Percentiles rank a stretch among this genome's conserved stretches.
phyloP scores from a whole-genome alignment of 2,797 vertebrate species.

The Anguilla megastoma region DNA sequence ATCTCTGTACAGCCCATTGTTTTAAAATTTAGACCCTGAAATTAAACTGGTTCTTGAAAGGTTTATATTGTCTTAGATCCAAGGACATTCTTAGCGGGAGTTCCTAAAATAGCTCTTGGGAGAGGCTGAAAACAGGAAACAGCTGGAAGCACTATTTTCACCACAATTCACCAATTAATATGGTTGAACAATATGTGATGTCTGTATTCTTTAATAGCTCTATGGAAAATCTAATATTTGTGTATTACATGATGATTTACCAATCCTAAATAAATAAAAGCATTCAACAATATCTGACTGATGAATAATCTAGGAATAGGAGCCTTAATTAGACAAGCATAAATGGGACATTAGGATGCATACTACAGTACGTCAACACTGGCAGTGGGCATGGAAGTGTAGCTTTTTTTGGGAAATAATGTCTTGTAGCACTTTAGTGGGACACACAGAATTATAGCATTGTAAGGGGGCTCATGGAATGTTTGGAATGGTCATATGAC shows the following conservation, averaged over 20 bases:
- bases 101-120: neutral
- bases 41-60: neutral
- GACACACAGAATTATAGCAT: too few species aligned
- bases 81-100: neutral
- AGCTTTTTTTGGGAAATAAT: too few species aligned
- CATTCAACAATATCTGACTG: neutral
- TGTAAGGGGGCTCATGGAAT: neutral
- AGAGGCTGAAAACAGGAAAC: neutral
- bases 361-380: neutral
- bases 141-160: slow-evolving; percentile 1
- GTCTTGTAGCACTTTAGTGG: neutral
- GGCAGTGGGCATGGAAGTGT: neutral
- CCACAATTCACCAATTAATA: neutral
- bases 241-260: neutral
- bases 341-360: neutral
- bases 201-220: slow-evolving; percentile 1
- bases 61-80: neutral
- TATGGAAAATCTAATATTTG: neutral
- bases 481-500: neutral
- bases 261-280: neutral
- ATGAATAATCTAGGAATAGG: neutral
- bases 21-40: neutral
- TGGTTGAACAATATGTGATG: neutral
- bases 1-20: neutral
- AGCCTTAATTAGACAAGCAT: neutral